Percentiles rank a stretch among this genome's conserved stretches.
Conservation (phyloP, 1,140 invertebrate species). For the Helicoverpa zea region DNA sequence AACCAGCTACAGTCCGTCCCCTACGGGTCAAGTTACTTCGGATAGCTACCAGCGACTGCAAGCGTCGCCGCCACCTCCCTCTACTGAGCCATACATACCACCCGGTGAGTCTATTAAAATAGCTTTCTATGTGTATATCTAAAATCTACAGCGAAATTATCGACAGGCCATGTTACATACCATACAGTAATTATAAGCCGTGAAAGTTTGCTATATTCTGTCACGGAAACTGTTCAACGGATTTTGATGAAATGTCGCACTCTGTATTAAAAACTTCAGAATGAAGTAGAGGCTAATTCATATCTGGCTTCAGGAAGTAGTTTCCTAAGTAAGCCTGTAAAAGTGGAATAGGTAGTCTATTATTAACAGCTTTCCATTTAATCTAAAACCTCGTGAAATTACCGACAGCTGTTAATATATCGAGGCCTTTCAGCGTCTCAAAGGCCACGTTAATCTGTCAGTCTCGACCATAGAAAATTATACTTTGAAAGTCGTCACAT, state of each 20-base stretch:
- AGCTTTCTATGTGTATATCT: background rate
- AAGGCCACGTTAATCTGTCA: constrained; percentile 3
- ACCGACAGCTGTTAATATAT: background rate
- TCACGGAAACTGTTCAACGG: too few species aligned
- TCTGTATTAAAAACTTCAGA: too few species aligned
- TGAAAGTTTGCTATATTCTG: too few species aligned
- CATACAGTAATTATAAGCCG: too few species aligned
- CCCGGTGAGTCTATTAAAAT: constrained; percentile 66
- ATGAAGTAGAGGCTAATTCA: too few species aligned
- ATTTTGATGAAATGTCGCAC: too few species aligned
- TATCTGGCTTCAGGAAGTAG: too few species aligned
- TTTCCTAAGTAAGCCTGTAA: too few species aligned
- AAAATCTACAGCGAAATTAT: background rate
- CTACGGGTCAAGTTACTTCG: constrained; percentile 60
- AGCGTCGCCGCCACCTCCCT: constrained; percentile 72
- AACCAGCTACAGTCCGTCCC: constrained; percentile 58
- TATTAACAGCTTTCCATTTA: background rate
- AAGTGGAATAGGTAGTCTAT: too few species aligned
- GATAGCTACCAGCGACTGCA: constrained; percentile 69
- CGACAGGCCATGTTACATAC: background rate
- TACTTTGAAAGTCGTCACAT: constrained; percentile 36
- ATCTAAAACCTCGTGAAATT: background rate
- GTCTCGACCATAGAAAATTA: constrained; percentile 11
- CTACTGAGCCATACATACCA: constrained; percentile 76
- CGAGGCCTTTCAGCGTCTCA: background rate